A percentile compares a stretch with the other conserved stretches of the same genome.
Evolutionary conservation across 2,113 vertebrate species (phyloP).

Genomic region (Odocoileus hemionus): DNA sequence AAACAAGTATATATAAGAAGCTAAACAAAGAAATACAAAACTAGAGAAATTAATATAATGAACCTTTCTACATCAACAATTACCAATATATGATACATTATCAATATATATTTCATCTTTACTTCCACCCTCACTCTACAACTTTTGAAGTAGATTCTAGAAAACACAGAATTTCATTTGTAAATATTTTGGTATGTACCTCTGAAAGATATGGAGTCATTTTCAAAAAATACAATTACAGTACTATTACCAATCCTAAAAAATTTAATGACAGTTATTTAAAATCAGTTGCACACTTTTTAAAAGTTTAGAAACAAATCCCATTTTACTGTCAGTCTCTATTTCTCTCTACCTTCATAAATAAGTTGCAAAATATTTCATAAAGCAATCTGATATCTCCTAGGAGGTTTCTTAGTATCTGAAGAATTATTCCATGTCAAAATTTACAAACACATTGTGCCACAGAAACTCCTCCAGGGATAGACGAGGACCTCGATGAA

Average conservation of each 20-base stretch:
- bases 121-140: not conserved
- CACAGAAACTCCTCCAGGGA: not conserved
- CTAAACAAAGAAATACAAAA: not conserved
- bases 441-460: not conserved
- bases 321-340: not conserved
- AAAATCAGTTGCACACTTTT: not conserved
- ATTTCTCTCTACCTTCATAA: not conserved
- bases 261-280: not conserved
- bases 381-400: not conserved
- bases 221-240: not conserved
- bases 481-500: not conserved
- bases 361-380: not conserved
- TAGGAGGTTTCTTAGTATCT: not conserved
- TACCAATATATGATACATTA: not conserved
- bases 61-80: not conserved
- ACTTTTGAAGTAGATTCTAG: not conserved
- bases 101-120: not conserved
- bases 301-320: conserved; percentile 18
- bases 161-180: not conserved
- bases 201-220: not conserved
- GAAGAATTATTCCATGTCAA: conserved; percentile 18
- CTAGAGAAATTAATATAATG: not conserved
- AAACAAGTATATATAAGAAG: not conserved
- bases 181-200: not conserved
- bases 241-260: not conserved